Evolutionary conservation across 2,888 invertebrate species (phyloP), one percentile per base, ranked within the genome.

Genomic region (Watsonalla cultraria): DNA sequence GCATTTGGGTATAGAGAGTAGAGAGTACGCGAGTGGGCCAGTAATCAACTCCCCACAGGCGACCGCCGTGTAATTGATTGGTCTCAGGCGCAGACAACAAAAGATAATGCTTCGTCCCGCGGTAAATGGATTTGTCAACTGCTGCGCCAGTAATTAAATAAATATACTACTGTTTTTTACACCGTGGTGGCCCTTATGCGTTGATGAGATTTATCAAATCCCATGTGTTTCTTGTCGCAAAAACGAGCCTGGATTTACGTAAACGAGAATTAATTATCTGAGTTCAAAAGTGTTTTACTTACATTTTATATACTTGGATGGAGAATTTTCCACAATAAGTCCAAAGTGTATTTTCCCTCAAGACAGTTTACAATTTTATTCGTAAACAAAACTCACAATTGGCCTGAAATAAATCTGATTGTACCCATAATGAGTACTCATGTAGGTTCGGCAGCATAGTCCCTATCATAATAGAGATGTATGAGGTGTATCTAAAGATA

Each of bases 41-140:
- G 82, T 84, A 86, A 86, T 88, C 84, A 86, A 83, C 80, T 76
- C 78, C 73, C 77, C 69, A 70, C 73, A 74, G 78, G 77, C 72
- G 78, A 75, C 76, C 78, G 66, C 64, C 62, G 63, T 64, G 80
- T 84, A 88, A 86, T 86, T 87, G 89, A 90, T 90, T 86, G 85
- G 84, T 84, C 82, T 78, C 82, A 78, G 82, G 73, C 77, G 75
- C 78, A 84, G 86, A 86, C 86, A 80, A 85, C 86, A 84, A 83
- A 82, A 87, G 88, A 89, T 88, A 88, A 83, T 78, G 78, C 76
- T 68, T 73, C 60, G 71, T 75, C 70, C 74, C 72, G 75, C 74
- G 75, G 78, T 84, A 83, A 88, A 85, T 83, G 83, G 83, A 87
- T 88, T 88, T 89, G 85, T 90, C 89, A 89, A 86, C 86, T 78